Percentiles rank a stretch among this genome's conserved stretches.
These are phyloP conservation scores for Neoaliturus tenellus DNA, from an alignment of 2,888 invertebrate species.

Conservation along the genomic window DNA sequence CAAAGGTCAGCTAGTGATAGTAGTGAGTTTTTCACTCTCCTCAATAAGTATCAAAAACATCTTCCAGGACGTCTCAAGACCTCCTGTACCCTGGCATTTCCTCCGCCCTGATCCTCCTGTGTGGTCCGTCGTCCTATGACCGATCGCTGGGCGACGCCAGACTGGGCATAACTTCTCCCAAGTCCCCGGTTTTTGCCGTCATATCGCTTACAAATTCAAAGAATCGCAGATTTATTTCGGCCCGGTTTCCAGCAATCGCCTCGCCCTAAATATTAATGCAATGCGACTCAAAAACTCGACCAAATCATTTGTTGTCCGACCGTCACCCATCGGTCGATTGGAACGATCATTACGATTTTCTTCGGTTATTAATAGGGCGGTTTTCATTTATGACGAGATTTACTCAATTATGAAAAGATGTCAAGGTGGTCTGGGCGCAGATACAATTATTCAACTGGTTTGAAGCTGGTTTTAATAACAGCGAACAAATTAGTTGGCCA, in stretches of 20 bases:
- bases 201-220: slow-evolving; percentile 41
- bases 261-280: slow-evolving; percentile 34
- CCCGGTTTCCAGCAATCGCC: slow-evolving; percentile 16
- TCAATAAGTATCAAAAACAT: too few species aligned
- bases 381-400: too few species aligned
- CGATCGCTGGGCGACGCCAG: slow-evolving; percentile 8
- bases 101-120: not conserved
- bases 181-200: slow-evolving; percentile 27
- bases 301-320: not conserved
- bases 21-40: too few species aligned
- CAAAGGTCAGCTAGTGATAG: too few species aligned
- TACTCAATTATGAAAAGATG: too few species aligned
- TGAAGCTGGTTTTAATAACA: too few species aligned
- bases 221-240: slow-evolving; percentile 32
- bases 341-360: too few species aligned
- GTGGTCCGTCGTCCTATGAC: not conserved
- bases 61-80: not conserved
- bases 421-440: too few species aligned
- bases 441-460: too few species aligned
- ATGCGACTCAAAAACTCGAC: not conserved
- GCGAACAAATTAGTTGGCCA: too few species aligned
- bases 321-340: too few species aligned
- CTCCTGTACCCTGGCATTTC: not conserved
- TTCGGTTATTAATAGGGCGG: too few species aligned
- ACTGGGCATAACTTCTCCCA: not conserved